Evolutionary conservation across 2,113 vertebrate species (phyloP), one percentile per base, ranked within the genome.

Genomic region (Cochlearius cochlearius): DNA sequence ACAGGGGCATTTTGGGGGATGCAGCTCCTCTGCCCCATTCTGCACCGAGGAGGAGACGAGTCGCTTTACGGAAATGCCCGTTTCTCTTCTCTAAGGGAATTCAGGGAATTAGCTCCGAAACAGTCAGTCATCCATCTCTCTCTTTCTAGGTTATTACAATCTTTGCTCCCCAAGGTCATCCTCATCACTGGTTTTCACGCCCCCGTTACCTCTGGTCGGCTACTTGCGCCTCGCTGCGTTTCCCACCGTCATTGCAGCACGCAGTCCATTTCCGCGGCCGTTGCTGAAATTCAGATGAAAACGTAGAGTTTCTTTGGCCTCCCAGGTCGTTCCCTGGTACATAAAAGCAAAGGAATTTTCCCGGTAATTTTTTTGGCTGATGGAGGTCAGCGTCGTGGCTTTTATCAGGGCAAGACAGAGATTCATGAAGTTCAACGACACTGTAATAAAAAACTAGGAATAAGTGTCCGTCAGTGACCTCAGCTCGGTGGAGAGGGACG

Each of bases 21-120:
- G 38, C 20, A 49, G 8, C 10, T 74, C 21, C 49, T 85, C 59
- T 32, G n/a, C 25, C 29, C 14, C 21, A 1, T 73, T 88, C 49
- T 62, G 26, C 74, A 59, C 29, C 1, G 3, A 67, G 62, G 16
- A 77, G 41, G 38, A 75, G 69, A 45, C 15, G 15, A 75, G 27
- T 23, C 1, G 5, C 5, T 0, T 19, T 60, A 22, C 1, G 7
- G 30, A 86, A 66, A 36, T 12, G 6, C 41, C 8, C 15, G 3
- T 43, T 69, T 69, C 39, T 82, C 66, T 68, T 78, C 53, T 63
- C 66, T 17, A 30, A 36, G 49, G 38, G 59, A 68, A 68, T 86
- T 36, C 12, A 21, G 49, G 30, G 43, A 45, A 34, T 25, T 50
- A 27, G 9, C 16, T 69, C 14, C 17, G 47, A 17, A 66, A 10